These are phyloP conservation scores for Drosophila punjabiensis DNA, from an alignment of 1,140 invertebrate species.

Conservation along the genomic window DNA sequence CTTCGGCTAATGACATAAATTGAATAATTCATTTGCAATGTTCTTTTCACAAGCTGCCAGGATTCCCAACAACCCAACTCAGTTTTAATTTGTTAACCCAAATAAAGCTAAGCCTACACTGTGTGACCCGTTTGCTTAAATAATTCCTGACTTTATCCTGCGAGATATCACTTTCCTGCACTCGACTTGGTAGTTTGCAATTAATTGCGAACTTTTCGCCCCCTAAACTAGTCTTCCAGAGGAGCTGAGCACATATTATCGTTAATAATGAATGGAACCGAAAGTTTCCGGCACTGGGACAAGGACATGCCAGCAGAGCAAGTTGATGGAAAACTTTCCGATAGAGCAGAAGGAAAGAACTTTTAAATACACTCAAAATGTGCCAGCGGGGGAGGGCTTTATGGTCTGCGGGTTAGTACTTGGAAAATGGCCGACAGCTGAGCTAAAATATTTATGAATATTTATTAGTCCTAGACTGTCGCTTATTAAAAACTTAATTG, in stretches of 20 bases:
- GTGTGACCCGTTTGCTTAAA: slow-evolving; percentile 8
- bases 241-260: slow-evolving; percentile 31
- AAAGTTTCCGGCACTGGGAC: slow-evolving; percentile 45
- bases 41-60: neutral
- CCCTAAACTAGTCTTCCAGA: slow-evolving; percentile 26
- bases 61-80: neutral
- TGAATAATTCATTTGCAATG: slow-evolving; percentile 12
- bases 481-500: slow-evolving; percentile 58
- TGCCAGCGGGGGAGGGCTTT: neutral
- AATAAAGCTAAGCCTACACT: slow-evolving; percentile 6
- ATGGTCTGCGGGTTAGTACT: slow-evolving; percentile 4
- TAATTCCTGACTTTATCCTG: neutral
- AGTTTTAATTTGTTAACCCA: slow-evolving; percentile 4
- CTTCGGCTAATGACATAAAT: slow-evolving; percentile 5
- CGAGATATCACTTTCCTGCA: slow-evolving; percentile 21
- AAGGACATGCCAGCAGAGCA: slow-evolving; percentile 10
- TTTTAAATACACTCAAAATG: slow-evolving; percentile 55
- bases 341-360: slow-evolving; percentile 30
- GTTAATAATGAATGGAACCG: slow-evolving; percentile 67
- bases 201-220: slow-evolving; percentile 54
- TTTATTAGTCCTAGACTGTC: slow-evolving; percentile 68
- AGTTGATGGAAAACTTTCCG: slow-evolving; percentile 44
- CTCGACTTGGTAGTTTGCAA: slow-evolving; percentile 23
- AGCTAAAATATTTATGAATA: slow-evolving; percentile 71
- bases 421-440: slow-evolving; percentile 27